phyloP scores from a whole-genome alignment of 1,140 invertebrate genomes.

The Drosophila sturtevanti region DNA sequence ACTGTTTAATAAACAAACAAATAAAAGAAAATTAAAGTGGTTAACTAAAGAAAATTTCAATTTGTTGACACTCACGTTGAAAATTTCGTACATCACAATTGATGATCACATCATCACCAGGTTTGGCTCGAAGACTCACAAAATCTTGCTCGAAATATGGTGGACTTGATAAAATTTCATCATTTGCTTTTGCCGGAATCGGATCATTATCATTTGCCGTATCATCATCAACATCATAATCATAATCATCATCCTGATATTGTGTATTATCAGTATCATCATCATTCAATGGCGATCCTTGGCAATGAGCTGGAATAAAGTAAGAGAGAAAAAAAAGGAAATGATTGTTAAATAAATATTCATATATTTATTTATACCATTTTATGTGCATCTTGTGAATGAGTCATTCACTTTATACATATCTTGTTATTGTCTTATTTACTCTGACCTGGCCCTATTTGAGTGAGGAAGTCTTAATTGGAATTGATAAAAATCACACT shows the following conservation, averaged over 20 bases:
- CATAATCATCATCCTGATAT: constrained; percentile 59
- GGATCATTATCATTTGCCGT: not conserved
- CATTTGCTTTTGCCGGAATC: not conserved
- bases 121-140: constrained; percentile 43
- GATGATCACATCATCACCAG: constrained; percentile 60
- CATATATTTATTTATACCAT: not conserved
- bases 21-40: too few relatives aligned
- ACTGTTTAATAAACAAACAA: constrained; percentile 36
- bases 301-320: constrained; percentile 22
- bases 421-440: constrained; percentile 13
- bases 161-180: not conserved
- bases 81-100: constrained; percentile 73
- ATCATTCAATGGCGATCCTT: constrained; percentile 31
- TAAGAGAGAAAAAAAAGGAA: not conserved
- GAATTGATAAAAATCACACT: constrained; percentile 64
- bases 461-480: constrained; percentile 46
- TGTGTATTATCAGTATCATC: not conserved
- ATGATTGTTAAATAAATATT: not conserved
- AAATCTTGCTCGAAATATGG: constrained; percentile 66
- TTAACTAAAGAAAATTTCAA: not conserved
- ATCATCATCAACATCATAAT: constrained; percentile 42
- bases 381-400: not conserved
- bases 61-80: constrained; percentile 28
- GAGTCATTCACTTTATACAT: not conserved
- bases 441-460: not conserved